Evolutionary conservation across 2,888 invertebrate genomes (phyloP).

Genomic region (Drosophila barbarae): DNA sequence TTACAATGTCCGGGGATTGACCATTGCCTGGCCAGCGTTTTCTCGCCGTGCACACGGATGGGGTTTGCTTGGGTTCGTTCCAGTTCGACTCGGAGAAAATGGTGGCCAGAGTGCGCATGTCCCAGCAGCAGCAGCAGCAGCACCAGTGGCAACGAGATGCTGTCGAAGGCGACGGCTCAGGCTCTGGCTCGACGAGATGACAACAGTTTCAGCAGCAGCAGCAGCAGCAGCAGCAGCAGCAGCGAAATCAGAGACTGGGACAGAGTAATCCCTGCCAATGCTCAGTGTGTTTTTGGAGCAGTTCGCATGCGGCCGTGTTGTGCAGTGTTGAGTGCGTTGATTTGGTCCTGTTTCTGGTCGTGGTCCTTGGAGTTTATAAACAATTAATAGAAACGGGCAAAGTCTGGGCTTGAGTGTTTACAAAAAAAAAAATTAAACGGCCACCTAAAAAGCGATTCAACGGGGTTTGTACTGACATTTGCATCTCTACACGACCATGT

Average conservation of each 20-base stretch:
- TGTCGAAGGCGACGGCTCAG: constrained; percentile 19
- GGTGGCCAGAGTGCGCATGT: constrained; percentile 27
- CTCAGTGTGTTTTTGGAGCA: constrained; percentile 60
- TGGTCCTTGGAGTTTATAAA: constrained; percentile 23
- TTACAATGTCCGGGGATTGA: background rate
- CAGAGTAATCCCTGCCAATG: constrained; percentile 35
- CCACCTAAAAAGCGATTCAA: background rate
- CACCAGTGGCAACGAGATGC: constrained; percentile 17
- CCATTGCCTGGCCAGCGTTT: background rate
- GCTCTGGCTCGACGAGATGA: constrained; percentile 43
- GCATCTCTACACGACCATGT: background rate
- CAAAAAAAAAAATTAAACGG: background rate
- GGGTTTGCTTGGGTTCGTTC: background rate
- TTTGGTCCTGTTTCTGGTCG: constrained; percentile 8
- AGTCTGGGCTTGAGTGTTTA: background rate
- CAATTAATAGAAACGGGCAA: constrained; percentile 1
- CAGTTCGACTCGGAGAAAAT: background rate
- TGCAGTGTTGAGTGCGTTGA: constrained; percentile 18
- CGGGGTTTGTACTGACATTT: constrained; percentile 1
- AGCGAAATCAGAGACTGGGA: constrained; percentile 29
- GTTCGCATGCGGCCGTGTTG: constrained; percentile 63
- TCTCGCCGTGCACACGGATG: constrained; percentile 5
- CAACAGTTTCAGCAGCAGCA: constrained; percentile 30
- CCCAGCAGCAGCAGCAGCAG: constrained; percentile 5
- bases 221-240: constrained; percentile 2